phyloP scores from a whole-genome alignment of 2,888 invertebrate species.

The Mayetiola destructor region DNA sequence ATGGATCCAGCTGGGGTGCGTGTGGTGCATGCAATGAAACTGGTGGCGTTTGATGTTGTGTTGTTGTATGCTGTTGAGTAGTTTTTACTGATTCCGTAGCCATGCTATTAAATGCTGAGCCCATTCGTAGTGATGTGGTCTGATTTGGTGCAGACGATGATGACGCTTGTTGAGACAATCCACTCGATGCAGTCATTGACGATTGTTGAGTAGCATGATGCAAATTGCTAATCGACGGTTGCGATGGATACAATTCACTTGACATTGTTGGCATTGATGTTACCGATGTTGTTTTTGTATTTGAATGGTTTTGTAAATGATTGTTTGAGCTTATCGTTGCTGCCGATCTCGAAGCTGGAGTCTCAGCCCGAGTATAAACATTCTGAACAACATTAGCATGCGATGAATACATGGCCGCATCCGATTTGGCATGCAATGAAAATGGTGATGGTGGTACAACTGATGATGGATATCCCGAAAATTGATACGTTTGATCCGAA shows the following conservation, averaged over 20 bases:
- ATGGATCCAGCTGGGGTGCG: not conserved
- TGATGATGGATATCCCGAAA: not conserved
- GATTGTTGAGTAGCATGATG: not conserved
- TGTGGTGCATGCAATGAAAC: not conserved
- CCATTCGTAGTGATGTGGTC: too few species aligned
- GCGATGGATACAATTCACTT: not conserved
- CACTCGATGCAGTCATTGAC: not conserved
- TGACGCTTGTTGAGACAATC: not conserved
- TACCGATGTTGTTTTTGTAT: too few species aligned
- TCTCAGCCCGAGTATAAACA: not conserved
- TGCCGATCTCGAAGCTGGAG: not conserved
- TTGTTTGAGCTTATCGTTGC: not conserved
- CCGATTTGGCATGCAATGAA: not conserved
- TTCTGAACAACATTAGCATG: not conserved
- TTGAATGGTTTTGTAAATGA: not conserved
- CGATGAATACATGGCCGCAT: slow-evolving; percentile 8
- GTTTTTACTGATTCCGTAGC: not conserved
- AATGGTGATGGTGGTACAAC: not conserved
- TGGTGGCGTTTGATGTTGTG: not conserved
- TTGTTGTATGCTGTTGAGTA: not conserved
- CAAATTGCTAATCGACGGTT: not conserved
- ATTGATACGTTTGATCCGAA: slow-evolving; percentile 8
- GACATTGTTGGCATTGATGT: too few species aligned
- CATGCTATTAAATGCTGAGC: not conserved
- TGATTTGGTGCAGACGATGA: not conserved